Evolutionary conservation across 2,888 invertebrate genomes (phyloP), one percentile per base, ranked within the genome.

Genomic region (Julus scandinavius): DNA sequence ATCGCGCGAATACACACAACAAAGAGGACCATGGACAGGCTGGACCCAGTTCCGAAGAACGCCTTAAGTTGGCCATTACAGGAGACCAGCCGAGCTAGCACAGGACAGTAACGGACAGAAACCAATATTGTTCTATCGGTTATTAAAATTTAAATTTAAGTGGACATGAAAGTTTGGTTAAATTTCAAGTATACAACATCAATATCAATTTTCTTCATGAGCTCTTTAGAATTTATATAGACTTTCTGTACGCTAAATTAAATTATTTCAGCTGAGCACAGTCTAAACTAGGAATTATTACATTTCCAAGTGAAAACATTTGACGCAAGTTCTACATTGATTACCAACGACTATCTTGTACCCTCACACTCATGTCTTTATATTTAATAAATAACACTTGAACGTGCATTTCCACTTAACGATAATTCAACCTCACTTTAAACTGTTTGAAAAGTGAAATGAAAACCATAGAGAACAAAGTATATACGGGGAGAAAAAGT

Each of bases 371-470:
- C n/a, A 20, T 72, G 63, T 7, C 63, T 20, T 72, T 20, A 72
- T 7, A 72, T 72, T 72, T 72, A 72, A 72, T 72, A 72, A 72
- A 72, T 63, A 63, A 63, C 17, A 72, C 20, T 72, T 72, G 63
- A 20, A 20, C 6, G 63, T 72, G 20, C 63, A 72, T 72, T 72
- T 72, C 20, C 63, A 72, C 20, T 72, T 72, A 72, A 72, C 20
- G 63, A 72, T 72, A 72, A 72, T 72, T 6, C 63, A 29, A 17
- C 20, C 20, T 72, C 63, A 72, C 63, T 72, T 20, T 72, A 72
- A 72, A 72, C 63, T 29, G 58, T 29, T 29, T 20, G 20, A 72
- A 72, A 72, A 20, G 20, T 72, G 20, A 20, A 72, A 72, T 72
- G 63, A 72, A 72, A 72, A n/a, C 63, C 7, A 17, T 72, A 2